Conservation (phyloP, 2,113 vertebrate species). For the Gallinago media region DNA sequence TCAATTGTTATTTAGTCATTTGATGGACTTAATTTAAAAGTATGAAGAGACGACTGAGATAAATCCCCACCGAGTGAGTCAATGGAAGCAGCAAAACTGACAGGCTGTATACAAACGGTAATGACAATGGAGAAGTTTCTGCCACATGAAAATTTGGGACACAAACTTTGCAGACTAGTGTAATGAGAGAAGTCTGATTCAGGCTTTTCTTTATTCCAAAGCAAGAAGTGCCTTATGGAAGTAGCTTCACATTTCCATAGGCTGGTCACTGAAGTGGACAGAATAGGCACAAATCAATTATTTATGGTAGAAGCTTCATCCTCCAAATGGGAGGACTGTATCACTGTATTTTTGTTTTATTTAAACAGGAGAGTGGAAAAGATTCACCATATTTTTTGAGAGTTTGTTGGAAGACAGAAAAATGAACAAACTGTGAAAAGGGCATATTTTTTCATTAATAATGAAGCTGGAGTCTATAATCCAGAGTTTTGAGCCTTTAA, state of each 20-base stretch:
- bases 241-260: background rate
- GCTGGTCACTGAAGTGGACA: background rate
- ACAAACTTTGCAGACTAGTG: background rate
- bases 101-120: background rate
- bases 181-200: background rate
- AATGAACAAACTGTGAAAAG: slow-evolving; percentile 26
- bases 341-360: background rate
- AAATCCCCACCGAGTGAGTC: background rate
- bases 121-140: background rate
- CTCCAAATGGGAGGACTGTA: background rate
- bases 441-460: slow-evolving; percentile 52
- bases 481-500: slow-evolving; percentile 68
- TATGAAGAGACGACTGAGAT: background rate
- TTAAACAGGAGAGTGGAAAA: background rate
- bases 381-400: background rate
- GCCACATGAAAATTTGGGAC: background rate
- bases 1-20: background rate
- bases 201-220: background rate
- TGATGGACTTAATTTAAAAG: background rate
- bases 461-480: slow-evolving; percentile 61
- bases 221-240: background rate
- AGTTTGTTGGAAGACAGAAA: slow-evolving; percentile 4
- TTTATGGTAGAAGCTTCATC: background rate
- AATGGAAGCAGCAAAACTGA: background rate
- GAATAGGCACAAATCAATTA: slow-evolving; percentile 5